Percentiles rank a stretch among this genome's conserved stretches.
Conservation (phyloP, 2,797 vertebrate genomes). For the Lateolabrax maculatus region DNA sequence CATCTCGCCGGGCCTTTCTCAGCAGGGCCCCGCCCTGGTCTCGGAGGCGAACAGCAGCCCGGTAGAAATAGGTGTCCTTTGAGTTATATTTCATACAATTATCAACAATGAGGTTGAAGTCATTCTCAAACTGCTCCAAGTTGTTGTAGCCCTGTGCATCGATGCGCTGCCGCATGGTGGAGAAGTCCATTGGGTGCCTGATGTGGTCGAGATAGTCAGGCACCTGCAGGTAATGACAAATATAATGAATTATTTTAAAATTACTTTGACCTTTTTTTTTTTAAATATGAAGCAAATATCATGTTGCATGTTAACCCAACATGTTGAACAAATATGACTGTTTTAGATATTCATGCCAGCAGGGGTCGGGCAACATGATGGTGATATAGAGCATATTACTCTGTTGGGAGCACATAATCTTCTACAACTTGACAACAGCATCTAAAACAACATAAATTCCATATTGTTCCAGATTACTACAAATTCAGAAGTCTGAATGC, state of each 20-base stretch:
- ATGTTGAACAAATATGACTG: neutral
- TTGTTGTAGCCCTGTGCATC: slow-evolving; percentile 92
- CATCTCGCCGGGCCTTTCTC: slow-evolving; percentile 91
- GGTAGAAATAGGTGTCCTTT: slow-evolving; percentile 97
- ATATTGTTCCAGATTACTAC: neutral
- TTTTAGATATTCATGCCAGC: neutral
- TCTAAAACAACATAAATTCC: neutral
- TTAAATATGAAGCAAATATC: neutral
- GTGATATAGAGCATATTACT: neutral
- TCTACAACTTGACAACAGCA: neutral
- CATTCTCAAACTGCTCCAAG: slow-evolving; percentile 93
- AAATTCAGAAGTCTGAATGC: neutral
- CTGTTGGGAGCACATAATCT: neutral
- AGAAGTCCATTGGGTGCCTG: slow-evolving; percentile 96
- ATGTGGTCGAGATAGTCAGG: slow-evolving; percentile 98
- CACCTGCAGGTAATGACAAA: slow-evolving; percentile 83
- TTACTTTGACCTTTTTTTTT: neutral
- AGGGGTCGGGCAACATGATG: neutral
- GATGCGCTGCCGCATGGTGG: slow-evolving; percentile 93
- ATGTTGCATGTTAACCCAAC: neutral
- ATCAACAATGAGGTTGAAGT: slow-evolving; percentile 95
- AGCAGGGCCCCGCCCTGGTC: slow-evolving; percentile 96
- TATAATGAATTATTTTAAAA: neutral
- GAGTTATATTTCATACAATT: slow-evolving; percentile 99
- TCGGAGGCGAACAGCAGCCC: slow-evolving; percentile 92